Evolutionary conservation across 2,888 invertebrate species (phyloP), one percentile per base, ranked within the genome.

Genomic region (Ischnus inquisitorius): DNA sequence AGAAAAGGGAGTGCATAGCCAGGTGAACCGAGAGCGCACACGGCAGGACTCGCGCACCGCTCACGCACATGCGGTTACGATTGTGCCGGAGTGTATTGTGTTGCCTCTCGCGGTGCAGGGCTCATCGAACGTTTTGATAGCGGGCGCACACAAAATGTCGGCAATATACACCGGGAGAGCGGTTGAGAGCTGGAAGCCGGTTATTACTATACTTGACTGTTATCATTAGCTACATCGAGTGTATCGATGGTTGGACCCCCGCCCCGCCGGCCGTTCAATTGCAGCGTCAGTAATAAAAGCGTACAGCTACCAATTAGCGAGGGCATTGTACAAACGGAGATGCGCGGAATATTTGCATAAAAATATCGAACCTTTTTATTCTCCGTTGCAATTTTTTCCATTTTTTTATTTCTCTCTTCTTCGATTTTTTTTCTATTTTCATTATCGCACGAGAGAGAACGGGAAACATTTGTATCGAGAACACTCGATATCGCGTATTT

Each of bases 301-400:
- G 25, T 12, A 14, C 51, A 14, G n/a, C 28, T 22, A 28, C 60
- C n/a, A 60, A 60, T 60, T 60, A 60, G 14, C 28, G n/a, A n/a
- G 25, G 14, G 14, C 34, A 60, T 60, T 60, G 8, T n/a, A 60
- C n/a, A 14, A 28, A 12, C 25, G 1, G 14, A 25, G 14, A 25
- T 28, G 1, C 28, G 14, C 28, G 25, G 1, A 25, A 28, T 46
- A 6, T 28, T 22, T 60, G 12, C n/a, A 28, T 14, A 54, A 22
- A 54, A 54, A 54, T 60, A 60, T 28, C 25, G 10, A 25, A 25
- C 12, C 19, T 60, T 34, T 12, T 46, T 54, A 34, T 41, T 62
- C 8, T 22, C 43, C 28, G 10, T 46, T 65, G 6, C 46, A n/a
- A 14, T 65, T 65, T 84, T 86, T 86, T 88, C 79, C 77, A 81